Base-by-base conservation (phyloP, 2,113 vertebrate species). In the Muscicapa adusta region DNA sequence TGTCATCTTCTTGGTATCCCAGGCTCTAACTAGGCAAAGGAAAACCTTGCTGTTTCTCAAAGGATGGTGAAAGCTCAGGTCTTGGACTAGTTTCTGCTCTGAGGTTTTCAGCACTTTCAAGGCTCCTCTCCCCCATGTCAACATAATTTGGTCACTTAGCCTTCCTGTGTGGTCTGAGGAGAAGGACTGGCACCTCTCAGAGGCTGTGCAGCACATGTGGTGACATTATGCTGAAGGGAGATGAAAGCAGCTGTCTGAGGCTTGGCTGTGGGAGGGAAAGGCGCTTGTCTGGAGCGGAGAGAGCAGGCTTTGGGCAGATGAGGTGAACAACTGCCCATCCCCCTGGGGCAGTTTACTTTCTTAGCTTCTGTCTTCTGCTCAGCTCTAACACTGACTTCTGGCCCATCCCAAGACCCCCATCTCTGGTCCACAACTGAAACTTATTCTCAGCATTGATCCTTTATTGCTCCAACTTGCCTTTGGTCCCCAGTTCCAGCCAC, bases 281-380 rank as follows among this genome's bases (percentile, higher is more conserved):
- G 4, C 14, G 9, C 10, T 47, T 70, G 26, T 9, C 5, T 20
- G 38, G 18, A 10, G 31, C 42, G 18, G 51, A 58, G 38, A 70
- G 5, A 38, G 5, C 26, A 87, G 61, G 25, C 12, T 10, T 71
- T 45, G 57, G 22, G 23, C 19, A 93, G 25, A 33, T 47, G 42
- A 74, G 10, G 2, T 62, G 33, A 28, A 29, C 9, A n/a, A 3
- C 29, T 86, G 22, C 8, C 25, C 31, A 8, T 25, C 13, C 8
- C 15, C 4, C 17, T 67, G 22, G 23, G 10, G 23, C 14, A 67
- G 22, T 18, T 66, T 0, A 0, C 11, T 88, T 67, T 67, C 15
- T 54, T 31, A 38, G 6, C 5, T 62, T 68, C 60, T 86, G 26
- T 25, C 33, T 87, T 53, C 45, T 56, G 22, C 26, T 88, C 38